Evolutionary conservation across 2,888 invertebrate genomes (phyloP), one percentile per base, ranked within the genome.

Genomic region (Tortricodes alternella): DNA sequence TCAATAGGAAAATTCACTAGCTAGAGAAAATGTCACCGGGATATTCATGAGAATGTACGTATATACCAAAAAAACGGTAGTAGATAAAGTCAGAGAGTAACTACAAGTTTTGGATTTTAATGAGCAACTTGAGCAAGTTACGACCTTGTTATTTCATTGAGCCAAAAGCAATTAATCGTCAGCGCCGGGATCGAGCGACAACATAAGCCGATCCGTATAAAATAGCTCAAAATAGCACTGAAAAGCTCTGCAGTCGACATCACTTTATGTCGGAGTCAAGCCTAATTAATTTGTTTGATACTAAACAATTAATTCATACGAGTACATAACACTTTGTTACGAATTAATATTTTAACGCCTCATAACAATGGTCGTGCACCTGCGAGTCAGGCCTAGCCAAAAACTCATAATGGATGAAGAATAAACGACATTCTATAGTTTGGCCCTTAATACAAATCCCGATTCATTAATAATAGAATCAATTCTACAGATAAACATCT

Each of bases 341-440:
- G 15, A 11, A 27, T 29, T 24, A 18, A 29, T 29, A 44, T 16
- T 18, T 29, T n/a, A 27, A 29, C 19, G 13, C 23, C 16, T 13
- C 5, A 41, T 24, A 41, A 41, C 41, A 41, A 46, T 16, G 27
- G 15, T 39, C 19, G 9, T 9, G 55, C 55, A 55, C 24, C 41
- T 55, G 53, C 24, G 23, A 16, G 11, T 15, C n/a, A 29, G 41
- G 21, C 15, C 27, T 29, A 43, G 55, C 55, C 55, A 55, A 55
- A 44, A 35, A 50, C n/a, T 16, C 16, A 11, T 43, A 49, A 49
- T 49, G 18, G 21, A 56, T 56, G 49, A 32, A 49, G 24, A 43
- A 56, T 50, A 50, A 56, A 56, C 50, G 44, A 18, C 44, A 50
- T 44, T 56, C 44, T 49, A 56, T 16, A 13, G 29, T 13, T n/a